Percentiles rank a stretch among this genome's conserved stretches.
Conservation (phyloP, 2,797 vertebrate genomes). For the Heliangelus exortis region DNA sequence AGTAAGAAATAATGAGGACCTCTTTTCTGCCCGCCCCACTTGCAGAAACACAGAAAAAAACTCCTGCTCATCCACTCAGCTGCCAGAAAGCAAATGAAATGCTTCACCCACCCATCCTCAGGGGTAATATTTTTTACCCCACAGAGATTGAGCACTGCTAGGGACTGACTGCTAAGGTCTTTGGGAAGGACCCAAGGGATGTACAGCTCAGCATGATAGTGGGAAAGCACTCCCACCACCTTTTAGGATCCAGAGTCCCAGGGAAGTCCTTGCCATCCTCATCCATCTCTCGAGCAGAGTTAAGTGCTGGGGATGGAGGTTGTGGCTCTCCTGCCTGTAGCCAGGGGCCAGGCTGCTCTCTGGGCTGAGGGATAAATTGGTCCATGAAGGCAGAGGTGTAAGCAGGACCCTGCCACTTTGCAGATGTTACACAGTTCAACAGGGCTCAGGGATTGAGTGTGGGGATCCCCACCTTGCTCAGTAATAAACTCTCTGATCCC, state of each 20-base stretch:
- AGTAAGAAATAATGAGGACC: neutral
- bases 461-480: neutral
- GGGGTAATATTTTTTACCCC: neutral
- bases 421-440: neutral
- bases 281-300: fast-evolving
- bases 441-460: fast-evolving
- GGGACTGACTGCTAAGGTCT: neutral
- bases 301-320: neutral
- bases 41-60: neutral
- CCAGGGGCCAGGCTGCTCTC: fast-evolving
- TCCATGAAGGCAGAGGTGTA: neutral
- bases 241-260: neutral
- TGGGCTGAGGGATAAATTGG: neutral
- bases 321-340: fast-evolving
- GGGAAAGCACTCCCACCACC: neutral
- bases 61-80: neutral
- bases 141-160: neutral
- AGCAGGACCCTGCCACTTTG: neutral
- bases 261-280: neutral
- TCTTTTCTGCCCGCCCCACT: neutral
- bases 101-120: fast-evolving
- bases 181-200: neutral
- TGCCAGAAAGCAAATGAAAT: neutral
- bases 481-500: neutral
- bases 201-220: neutral